A percentile compares a stretch with the other conserved stretches of the same genome.
phyloP scores from a whole-genome alignment of 2,888 invertebrate species.

The Ochropleura leucogaster region DNA sequence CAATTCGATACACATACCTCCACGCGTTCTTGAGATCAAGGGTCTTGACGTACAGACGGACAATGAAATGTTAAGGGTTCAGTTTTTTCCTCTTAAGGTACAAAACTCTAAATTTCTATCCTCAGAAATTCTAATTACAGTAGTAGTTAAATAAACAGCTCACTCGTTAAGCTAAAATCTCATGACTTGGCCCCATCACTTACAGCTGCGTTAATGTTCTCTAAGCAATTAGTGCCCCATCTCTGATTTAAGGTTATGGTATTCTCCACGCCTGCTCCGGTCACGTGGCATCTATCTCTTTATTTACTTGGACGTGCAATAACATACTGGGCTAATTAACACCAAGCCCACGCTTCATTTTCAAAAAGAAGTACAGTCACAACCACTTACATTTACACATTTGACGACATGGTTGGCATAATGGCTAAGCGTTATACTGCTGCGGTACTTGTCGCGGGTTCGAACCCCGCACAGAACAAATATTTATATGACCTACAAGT shows the following conservation, averaged over 20 bases:
- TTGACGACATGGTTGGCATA: neutral
- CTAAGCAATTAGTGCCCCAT: constrained; percentile 88
- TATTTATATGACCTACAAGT: too few species aligned
- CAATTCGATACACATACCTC: too few species aligned
- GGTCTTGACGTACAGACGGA: too few species aligned
- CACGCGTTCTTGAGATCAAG: too few species aligned
- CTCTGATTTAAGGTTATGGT: constrained; percentile 88
- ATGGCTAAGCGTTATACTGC: too few species aligned
- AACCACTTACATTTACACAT: neutral
- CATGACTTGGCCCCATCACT: constrained; percentile 64
- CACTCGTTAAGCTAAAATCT: constrained; percentile 26
- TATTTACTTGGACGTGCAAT: constrained; percentile 84
- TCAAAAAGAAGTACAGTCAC: constrained; percentile 14
- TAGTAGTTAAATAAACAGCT: neutral
- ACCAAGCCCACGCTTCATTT: constrained; percentile 67
- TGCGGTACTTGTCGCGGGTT: too few species aligned
- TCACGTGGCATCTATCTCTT: constrained; percentile 88
- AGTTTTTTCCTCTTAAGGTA: too few species aligned
- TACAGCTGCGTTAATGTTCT: constrained; percentile 85
- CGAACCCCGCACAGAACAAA: too few species aligned
- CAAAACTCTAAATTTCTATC: neutral
- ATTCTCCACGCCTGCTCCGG: constrained; percentile 79
- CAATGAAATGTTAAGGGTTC: too few species aligned
- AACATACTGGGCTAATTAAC: constrained; percentile 80
- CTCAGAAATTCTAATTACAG: neutral